Conservation (phyloP, 2,113 vertebrate genomes). For the Apteryx mantelli region DNA sequence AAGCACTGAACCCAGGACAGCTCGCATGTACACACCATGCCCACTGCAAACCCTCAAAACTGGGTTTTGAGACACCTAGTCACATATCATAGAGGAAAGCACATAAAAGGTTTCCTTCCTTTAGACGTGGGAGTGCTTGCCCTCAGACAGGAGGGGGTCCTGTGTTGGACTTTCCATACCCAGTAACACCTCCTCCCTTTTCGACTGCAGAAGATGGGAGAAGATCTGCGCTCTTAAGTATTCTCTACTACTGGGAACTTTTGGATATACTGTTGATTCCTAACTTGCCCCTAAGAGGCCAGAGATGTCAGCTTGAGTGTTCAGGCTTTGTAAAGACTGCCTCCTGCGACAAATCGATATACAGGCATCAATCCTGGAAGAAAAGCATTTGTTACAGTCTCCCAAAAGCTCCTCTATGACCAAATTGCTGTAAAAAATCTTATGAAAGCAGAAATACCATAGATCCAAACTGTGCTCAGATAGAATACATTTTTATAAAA, state of each 20-base stretch:
- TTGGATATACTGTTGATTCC: background rate
- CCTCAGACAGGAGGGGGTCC: background rate
- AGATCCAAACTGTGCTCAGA: background rate
- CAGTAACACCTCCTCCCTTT: background rate
- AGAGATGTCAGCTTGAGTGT: background rate
- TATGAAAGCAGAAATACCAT: background rate
- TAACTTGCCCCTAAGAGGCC: background rate
- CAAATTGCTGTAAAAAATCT: background rate
- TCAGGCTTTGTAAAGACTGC: background rate
- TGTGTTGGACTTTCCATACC: background rate
- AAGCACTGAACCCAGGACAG: background rate
- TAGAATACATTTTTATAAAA: rapidly evolving
- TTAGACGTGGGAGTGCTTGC: background rate
- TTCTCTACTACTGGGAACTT: background rate
- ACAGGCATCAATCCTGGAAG: background rate
- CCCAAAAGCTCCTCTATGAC: background rate
- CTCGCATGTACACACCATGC: rapidly evolving
- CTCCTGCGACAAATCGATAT: background rate
- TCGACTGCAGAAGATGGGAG: background rate
- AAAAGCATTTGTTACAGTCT: background rate
- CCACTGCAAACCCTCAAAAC: background rate
- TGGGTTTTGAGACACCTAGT: too few species aligned
- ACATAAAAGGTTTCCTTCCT: background rate
- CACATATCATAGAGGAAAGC: background rate
- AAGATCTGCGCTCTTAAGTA: background rate